Evolutionary conservation across 2,797 vertebrate genomes (phyloP).

Genomic region (Cryptoblepharus egeriae): DNA sequence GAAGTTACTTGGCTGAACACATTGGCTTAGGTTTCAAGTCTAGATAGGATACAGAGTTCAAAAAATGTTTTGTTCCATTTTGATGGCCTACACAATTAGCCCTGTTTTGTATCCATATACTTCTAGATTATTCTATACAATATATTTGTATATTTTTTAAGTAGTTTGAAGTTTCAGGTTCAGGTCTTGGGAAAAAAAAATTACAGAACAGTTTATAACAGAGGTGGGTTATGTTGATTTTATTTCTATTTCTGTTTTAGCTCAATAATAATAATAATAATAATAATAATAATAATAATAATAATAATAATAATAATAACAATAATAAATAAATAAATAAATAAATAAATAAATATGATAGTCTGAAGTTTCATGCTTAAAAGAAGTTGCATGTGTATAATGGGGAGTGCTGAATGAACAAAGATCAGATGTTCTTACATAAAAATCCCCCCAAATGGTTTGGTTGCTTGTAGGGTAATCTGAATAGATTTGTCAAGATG

Average conservation of each 20-base stretch:
- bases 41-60: conserved; percentile 68
- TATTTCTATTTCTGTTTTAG: neutral
- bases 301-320: no score
- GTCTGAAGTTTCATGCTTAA: neutral
- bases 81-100: conserved; percentile 62
- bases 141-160: neutral
- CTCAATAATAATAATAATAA: no score
- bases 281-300: no score
- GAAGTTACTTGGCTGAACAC: conserved; percentile 72
- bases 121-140: conserved; percentile 14
- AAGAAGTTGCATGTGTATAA: neutral
- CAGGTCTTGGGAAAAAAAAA: neutral
- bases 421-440: neutral
- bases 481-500: no score
- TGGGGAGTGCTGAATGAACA: neutral
- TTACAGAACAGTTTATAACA: no score
- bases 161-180: neutral
- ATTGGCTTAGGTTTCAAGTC: conserved; percentile 69
- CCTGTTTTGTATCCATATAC: conserved; percentile 47
- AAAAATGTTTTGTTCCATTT: conserved; percentile 71
- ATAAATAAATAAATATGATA: neutral
- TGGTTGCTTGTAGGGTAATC: neutral
- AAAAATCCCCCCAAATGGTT: neutral
- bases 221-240: neutral
- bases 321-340: neutral